Evolutionary conservation across 1,140 invertebrate species (phyloP).

Genomic region (Cyclina sinensis): DNA sequence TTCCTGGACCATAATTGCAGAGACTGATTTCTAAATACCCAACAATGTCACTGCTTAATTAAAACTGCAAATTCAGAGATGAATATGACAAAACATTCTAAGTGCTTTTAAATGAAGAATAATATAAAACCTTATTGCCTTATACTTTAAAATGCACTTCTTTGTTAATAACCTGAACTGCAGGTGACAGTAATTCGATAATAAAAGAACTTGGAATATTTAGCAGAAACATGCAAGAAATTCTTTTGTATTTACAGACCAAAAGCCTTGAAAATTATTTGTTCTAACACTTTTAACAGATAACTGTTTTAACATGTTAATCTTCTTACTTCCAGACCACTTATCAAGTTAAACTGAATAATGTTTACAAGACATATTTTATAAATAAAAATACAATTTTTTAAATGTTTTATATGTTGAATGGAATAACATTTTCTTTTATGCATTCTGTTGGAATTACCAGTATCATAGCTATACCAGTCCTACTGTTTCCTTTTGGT

Average conservation of each 20-base stretch:
- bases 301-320: neutral
- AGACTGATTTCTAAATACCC: neutral
- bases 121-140: too few species aligned
- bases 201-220: neutral
- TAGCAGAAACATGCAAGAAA: constrained; percentile 4
- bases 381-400: too few species aligned
- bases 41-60: neutral
- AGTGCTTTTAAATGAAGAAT: too few species aligned
- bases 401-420: too few species aligned
- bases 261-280: neutral
- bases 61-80: too few species aligned
- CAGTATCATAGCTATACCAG: too few species aligned
- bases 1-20: neutral
- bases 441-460: too few species aligned
- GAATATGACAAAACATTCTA: too few species aligned
- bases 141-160: constrained; percentile 1
- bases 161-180: neutral
- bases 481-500: too few species aligned
- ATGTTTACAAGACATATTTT: neutral
- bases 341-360: neutral
- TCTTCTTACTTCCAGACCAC: neutral
- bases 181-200: neutral
- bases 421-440: too few species aligned
- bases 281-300: neutral
- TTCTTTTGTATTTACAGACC: neutral